Percentiles rank a stretch among this genome's conserved stretches.
Conservation (phyloP, 2,888 invertebrate species). For the Lasius fuliginosus region DNA sequence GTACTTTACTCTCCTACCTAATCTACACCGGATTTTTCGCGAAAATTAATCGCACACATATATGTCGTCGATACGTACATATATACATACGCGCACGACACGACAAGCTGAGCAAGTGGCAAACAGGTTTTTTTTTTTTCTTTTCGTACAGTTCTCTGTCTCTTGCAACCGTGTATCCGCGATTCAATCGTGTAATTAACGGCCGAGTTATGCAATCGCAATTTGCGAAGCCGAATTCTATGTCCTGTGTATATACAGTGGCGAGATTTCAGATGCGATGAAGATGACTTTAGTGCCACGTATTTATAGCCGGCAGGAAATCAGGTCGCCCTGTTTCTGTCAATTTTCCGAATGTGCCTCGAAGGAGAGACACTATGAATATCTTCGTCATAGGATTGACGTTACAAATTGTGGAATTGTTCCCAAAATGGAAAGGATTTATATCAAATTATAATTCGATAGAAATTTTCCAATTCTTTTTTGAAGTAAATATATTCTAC, state of each 20-base stretch:
- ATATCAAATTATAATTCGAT: background rate
- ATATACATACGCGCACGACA: conserved; percentile 34
- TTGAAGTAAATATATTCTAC: background rate
- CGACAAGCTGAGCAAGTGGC: conserved; percentile 61
- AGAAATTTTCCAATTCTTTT: background rate
- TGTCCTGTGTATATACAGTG: background rate
- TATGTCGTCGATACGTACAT: conserved; percentile 17
- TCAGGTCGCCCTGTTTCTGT: conserved; percentile 44
- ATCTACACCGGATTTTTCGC: conserved; percentile 23
- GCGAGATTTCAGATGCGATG: background rate
- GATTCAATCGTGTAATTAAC: conserved; percentile 75
- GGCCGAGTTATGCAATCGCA: conserved; percentile 58
- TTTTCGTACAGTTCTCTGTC: conserved; percentile 64
- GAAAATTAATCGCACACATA: conserved; percentile 63
- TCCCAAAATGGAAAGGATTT: background rate
- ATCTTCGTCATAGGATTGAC: background rate
- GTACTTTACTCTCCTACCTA: conserved; percentile 37
- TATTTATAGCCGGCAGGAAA: conserved; percentile 46
- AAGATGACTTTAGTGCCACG: background rate
- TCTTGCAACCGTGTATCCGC: conserved; percentile 63
- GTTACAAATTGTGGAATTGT: background rate
- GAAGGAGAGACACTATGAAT: background rate
- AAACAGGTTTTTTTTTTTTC: conserved; percentile 74
- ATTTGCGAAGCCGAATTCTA: background rate
- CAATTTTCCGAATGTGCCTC: conserved; percentile 33